Conservation (phyloP, 2,888 invertebrate species). For the Opisthograptis luteolata region DNA sequence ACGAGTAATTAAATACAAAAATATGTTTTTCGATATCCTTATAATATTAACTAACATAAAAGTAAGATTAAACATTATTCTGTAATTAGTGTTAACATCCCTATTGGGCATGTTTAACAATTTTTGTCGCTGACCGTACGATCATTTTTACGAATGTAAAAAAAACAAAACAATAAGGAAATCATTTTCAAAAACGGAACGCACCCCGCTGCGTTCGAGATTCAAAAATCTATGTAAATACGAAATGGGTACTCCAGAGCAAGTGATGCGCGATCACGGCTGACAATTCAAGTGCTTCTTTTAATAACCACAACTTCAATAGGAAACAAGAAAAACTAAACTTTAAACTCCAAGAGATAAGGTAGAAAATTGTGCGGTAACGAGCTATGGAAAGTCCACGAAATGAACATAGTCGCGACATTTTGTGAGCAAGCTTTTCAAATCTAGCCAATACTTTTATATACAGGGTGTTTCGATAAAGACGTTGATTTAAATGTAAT, state of each 20-base stretch:
- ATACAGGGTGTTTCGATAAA: conserved; percentile 57
- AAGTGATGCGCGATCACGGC: conserved; percentile 81
- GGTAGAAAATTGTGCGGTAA: conserved; percentile 35
- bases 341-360: conserved; percentile 30
- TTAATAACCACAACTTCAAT: conserved; percentile 50
- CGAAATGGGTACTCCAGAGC: conserved; percentile 53
- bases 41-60: no score
- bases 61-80: no score
- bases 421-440: conserved; percentile 70
- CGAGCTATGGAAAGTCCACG: conserved; percentile 55
- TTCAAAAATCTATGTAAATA: conserved; percentile 62
- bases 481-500: neutral
- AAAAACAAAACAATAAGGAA: conserved; percentile 11
- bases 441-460: conserved; percentile 74
- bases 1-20: no score
- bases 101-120: no score
- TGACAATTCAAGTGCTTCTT: conserved; percentile 60
- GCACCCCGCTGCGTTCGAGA: conserved; percentile 34
- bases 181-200: conserved; percentile 17
- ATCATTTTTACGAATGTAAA: conserved; percentile 17
- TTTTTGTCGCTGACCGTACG: conserved; percentile 23
- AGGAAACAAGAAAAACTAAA: conserved; percentile 30
- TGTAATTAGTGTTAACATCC: no score
- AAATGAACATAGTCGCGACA: conserved; percentile 80
- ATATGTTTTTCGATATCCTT: no score